phyloP scores from a whole-genome alignment of 1,140 invertebrate species.

The Eufriesea mexicana region DNA sequence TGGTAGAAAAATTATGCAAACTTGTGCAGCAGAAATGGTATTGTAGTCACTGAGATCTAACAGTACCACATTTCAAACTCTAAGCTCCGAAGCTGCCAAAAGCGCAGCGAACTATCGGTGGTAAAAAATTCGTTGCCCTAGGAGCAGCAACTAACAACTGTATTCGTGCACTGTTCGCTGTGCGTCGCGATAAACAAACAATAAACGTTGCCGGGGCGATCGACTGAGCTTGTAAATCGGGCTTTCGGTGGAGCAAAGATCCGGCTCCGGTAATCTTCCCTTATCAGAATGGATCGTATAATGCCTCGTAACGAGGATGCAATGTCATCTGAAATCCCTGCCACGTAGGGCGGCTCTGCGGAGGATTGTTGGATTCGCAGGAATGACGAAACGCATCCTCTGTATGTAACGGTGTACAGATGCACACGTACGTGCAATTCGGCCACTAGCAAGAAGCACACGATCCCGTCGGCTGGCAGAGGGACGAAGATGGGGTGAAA shows the following conservation, averaged over 20 bases:
- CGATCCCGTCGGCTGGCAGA: background rate
- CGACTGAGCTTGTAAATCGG: slow-evolving; percentile 29
- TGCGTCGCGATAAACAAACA: slow-evolving; percentile 27
- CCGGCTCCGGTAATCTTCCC: slow-evolving; percentile 58
- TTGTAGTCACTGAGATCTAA: too few species aligned
- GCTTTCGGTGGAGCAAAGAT: slow-evolving; percentile 44
- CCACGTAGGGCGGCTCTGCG: slow-evolving; percentile 60
- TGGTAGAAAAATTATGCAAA: too few species aligned
- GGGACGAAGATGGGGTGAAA: slow-evolving; percentile 5
- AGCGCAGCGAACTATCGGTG: too few species aligned
- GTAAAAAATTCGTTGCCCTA: too few species aligned
- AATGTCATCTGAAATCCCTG: slow-evolving; percentile 68
- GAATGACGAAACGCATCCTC: slow-evolving; percentile 64
- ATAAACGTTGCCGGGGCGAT: slow-evolving; percentile 16
- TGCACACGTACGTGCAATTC: slow-evolving; percentile 5
- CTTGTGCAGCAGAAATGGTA: too few species aligned
- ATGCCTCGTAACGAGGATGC: slow-evolving; percentile 70
- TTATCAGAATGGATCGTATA: slow-evolving; percentile 63
- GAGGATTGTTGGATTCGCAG: slow-evolving; percentile 62
- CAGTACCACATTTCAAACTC: too few species aligned
- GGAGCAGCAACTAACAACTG: too few species aligned
- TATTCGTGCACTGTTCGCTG: background rate
- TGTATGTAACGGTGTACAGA: slow-evolving; percentile 8
- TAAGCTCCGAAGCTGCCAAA: too few species aligned
- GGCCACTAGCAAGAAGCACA: slow-evolving; percentile 15